A percentile compares a stretch with the other conserved stretches of the same genome.
Conservation (phyloP, 1,140 invertebrate species). For the Zaprionus gabonicus region DNA sequence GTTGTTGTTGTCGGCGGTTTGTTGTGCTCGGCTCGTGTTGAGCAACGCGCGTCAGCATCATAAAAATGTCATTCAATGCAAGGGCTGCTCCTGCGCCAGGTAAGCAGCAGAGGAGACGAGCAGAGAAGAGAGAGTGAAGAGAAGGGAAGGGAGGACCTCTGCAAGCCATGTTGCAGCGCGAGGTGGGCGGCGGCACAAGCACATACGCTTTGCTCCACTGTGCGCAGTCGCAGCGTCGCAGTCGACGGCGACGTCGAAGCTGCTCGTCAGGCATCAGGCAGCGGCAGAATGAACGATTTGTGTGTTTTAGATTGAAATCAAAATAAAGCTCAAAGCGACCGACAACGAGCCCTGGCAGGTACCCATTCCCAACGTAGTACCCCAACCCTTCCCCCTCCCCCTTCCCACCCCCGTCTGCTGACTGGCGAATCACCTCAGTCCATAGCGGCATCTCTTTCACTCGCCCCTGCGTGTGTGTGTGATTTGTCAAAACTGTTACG, state of each 20-base stretch:
- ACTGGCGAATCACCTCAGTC: constrained; percentile 27
- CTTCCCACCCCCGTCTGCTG: no score
- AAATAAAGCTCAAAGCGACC: constrained; percentile 78
- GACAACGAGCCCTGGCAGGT: constrained; percentile 50
- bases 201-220: constrained; percentile 50
- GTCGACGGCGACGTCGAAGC: constrained; percentile 5
- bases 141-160: no score
- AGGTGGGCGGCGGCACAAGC: constrained; percentile 17
- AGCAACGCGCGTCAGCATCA: constrained; percentile 78
- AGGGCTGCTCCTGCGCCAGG: constrained; percentile 38
- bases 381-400: not conserved
- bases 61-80: constrained; percentile 79
- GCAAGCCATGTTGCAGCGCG: no score
- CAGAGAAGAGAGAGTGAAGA: no score
- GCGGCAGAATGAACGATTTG: constrained; percentile 80
- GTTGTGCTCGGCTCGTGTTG: constrained; percentile 61
- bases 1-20: constrained; percentile 28
- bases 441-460: constrained; percentile 45
- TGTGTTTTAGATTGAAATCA: constrained; percentile 84
- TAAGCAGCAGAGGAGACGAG: not conserved
- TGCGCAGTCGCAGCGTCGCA: constrained; percentile 29
- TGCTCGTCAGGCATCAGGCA: constrained; percentile 43
- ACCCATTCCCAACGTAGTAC: constrained; percentile 14
- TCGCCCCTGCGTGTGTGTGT: constrained; percentile 35
- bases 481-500: constrained; percentile 84